Conservation (phyloP, 2,797 vertebrate species). For the Chloroceryle amazona region DNA sequence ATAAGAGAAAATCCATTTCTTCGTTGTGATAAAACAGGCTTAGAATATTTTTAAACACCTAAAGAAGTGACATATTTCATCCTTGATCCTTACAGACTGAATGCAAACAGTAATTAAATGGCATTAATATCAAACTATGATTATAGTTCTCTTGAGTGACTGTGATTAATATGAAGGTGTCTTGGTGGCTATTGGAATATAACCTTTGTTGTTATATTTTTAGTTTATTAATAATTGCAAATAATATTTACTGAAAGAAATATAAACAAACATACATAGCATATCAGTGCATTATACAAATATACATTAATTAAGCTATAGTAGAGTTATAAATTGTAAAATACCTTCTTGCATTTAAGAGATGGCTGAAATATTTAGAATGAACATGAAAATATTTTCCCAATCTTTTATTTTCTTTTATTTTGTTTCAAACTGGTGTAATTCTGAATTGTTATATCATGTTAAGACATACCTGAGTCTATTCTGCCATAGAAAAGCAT, state of each 20-base stretch:
- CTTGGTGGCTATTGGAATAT: not conserved
- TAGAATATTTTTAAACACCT: not conserved
- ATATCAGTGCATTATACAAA: not conserved
- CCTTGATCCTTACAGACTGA: not conserved
- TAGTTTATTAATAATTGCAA: not conserved
- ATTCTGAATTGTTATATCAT: not conserved
- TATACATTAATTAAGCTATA: not conserved
- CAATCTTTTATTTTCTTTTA: not conserved
- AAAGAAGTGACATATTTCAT: not conserved
- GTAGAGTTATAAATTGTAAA: not conserved
- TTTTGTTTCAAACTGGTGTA: not conserved
- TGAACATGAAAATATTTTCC: not conserved
- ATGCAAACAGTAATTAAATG: not conserved
- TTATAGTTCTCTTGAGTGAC: not conserved
- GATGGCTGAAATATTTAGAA: not conserved
- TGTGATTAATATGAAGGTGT: not conserved
- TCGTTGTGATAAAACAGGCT: not conserved
- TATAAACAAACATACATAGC: fast-evolving
- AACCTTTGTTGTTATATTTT: not conserved
- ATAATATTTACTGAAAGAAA: not conserved
- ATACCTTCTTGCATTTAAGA: not conserved
- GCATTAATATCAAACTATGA: not conserved
- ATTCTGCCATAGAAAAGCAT: not conserved
- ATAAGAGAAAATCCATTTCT: not conserved
- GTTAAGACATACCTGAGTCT: not conserved